phyloP scores from a whole-genome alignment of 1,140 invertebrate species.

The Helicorthomorpha holstii region DNA sequence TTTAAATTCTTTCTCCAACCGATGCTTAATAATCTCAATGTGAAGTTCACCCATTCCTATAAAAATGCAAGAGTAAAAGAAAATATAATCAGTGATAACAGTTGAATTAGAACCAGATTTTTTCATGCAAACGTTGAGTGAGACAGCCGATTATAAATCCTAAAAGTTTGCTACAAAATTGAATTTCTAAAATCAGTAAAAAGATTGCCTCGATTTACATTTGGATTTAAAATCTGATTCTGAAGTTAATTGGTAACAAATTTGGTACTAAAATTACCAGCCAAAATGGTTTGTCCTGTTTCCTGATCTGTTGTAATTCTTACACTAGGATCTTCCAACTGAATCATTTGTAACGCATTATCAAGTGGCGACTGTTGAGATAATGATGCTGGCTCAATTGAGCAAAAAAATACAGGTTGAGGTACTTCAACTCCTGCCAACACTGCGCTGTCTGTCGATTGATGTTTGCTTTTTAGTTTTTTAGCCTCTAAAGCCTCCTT shows the following conservation, averaged over 20 bases:
- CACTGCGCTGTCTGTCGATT: constrained; percentile 27
- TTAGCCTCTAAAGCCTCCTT: constrained; percentile 26
- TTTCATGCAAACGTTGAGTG: too few species aligned
- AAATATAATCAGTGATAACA: neutral
- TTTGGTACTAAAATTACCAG: constrained; percentile 32
- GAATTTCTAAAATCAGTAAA: too few species aligned
- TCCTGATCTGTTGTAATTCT: constrained; percentile 52
- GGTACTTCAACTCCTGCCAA: constrained; percentile 48
- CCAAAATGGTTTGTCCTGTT: constrained; percentile 70
- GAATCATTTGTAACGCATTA: constrained; percentile 59
- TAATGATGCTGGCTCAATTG: constrained; percentile 76
- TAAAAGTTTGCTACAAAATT: too few species aligned
- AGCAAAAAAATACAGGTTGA: constrained; percentile 93
- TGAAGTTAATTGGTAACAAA: too few species aligned
- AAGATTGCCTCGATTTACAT: too few species aligned
- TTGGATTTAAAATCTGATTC: too few species aligned
- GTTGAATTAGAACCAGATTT: neutral
- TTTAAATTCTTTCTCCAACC: constrained; percentile 72
- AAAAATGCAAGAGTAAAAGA: constrained; percentile 1
- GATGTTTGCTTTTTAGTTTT: constrained; percentile 13
- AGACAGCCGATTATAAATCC: too few species aligned
- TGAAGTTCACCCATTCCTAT: constrained; percentile 92
- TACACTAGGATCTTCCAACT: constrained; percentile 87
- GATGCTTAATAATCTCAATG: constrained; percentile 80
- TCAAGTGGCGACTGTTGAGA: constrained; percentile 60